Percentiles rank a stretch among this genome's conserved stretches.
These are phyloP conservation scores for Eulacestoma nigropectus DNA, from an alignment of 2,113 vertebrate species.

Conservation along the genomic window DNA sequence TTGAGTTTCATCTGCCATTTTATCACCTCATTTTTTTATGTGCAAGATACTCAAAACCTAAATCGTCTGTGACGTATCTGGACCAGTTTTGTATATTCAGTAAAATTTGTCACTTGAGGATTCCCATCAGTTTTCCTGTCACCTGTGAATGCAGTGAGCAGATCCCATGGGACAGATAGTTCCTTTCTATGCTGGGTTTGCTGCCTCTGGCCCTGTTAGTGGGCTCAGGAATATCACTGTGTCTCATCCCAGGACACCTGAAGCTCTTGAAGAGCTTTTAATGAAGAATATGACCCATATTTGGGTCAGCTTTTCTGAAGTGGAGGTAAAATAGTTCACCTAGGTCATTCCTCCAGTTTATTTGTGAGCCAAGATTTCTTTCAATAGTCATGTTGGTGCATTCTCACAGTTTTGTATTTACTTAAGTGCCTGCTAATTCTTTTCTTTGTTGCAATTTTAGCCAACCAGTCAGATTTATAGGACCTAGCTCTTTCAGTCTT, in stretches of 20 bases:
- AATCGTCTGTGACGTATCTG: neutral
- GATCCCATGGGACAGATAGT: neutral
- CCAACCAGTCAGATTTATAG: neutral
- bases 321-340: neutral
- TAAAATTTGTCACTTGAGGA: neutral
- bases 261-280: neutral
- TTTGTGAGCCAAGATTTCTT: neutral
- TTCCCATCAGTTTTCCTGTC: neutral
- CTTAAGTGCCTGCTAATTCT: neutral
- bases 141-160: neutral
- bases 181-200: neutral
- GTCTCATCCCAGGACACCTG: neutral
- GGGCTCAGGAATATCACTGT: neutral
- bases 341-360: neutral
- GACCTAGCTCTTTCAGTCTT: neutral
- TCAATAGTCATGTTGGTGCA: neutral
- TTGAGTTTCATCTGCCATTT: neutral
- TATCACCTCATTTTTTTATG: neutral
- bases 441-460: neutral
- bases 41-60: neutral
- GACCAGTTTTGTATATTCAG: neutral
- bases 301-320: neutral
- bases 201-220: neutral
- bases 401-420: neutral
- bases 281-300: neutral